Evolutionary conservation across 2,797 vertebrate genomes (phyloP).

Genomic region (Hydrocynus forskahlii): DNA sequence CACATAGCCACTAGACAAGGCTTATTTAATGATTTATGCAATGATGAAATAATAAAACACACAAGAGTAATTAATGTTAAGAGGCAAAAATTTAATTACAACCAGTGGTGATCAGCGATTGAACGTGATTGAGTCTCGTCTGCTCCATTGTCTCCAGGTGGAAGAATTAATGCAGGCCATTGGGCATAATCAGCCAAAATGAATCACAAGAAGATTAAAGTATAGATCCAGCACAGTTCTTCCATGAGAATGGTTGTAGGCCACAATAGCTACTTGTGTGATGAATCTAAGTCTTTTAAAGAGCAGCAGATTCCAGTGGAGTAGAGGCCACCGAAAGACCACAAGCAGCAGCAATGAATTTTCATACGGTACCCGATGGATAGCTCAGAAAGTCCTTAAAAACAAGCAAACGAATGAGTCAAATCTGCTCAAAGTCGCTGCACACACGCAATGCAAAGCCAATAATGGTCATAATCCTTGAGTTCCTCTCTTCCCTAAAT

Average conservation of each 20-base stretch:
- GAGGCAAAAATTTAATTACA: conserved; percentile 52
- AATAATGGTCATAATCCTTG: conserved; percentile 5
- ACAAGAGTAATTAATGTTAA: conserved; percentile 48
- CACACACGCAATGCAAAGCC: not conserved
- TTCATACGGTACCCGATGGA: not conserved
- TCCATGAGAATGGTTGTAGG: not conserved
- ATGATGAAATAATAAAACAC: conserved; percentile 50
- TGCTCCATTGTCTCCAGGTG: conserved; percentile 28
- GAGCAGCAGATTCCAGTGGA: not conserved
- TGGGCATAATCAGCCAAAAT: conserved; percentile 51
- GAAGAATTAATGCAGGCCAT: conserved; percentile 44
- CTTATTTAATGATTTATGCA: conserved; percentile 48
- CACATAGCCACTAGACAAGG: conserved; percentile 39
- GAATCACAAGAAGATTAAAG: conserved; percentile 53
- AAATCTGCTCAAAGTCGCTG: not conserved
- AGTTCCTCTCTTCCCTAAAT: not conserved
- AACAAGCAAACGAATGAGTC: not conserved
- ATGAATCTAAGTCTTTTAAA: conserved; percentile 14
- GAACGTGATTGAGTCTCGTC: conserved; percentile 24
- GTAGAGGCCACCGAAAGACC: not conserved
- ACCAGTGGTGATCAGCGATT: conserved; percentile 48
- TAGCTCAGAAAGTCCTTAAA: not conserved
- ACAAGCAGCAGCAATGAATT: not conserved
- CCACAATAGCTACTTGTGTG: conserved; percentile 28
- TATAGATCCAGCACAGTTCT: conserved; percentile 35